These are phyloP conservation scores for Rynchops niger DNA, from an alignment of 2,113 vertebrate genomes.

Conservation along the genomic window DNA sequence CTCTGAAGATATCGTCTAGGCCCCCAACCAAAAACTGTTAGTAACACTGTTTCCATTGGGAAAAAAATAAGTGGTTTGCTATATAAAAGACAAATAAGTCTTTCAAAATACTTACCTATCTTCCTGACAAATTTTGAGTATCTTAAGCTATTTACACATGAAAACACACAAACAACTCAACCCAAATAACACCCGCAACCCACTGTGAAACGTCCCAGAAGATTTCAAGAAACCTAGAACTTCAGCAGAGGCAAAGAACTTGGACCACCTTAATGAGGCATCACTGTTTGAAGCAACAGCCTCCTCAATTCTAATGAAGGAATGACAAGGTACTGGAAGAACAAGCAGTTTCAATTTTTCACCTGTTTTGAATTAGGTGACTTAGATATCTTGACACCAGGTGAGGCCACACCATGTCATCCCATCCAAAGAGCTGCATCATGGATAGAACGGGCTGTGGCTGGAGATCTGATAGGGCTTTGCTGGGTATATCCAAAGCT, in stretches of 20 bases:
- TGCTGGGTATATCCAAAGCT: constrained; percentile 87
- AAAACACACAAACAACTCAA: not conserved
- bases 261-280: not conserved
- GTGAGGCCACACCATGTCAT: constrained; percentile 90
- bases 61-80: not conserved
- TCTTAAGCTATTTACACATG: not conserved
- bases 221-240: not conserved
- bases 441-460: constrained; percentile 86
- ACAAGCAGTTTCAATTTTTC: not conserved
- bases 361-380: constrained; percentile 93
- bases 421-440: constrained; percentile 93
- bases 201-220: not conserved
- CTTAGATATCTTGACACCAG: constrained; percentile 91
- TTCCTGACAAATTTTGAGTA: not conserved
- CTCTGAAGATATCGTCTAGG: not conserved
- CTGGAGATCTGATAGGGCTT: constrained; percentile 89
- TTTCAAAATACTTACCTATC: not conserved
- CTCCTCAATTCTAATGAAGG: not conserved
- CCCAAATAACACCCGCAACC: not conserved
- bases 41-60: not conserved
- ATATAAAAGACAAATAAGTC: not conserved
- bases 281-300: not conserved
- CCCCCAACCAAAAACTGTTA: not conserved
- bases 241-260: not conserved
- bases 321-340: not conserved